Percentiles rank a stretch among this genome's conserved stretches.
Evolutionary conservation across 2,888 invertebrate species (phyloP).

Genomic region (Homarus gammarus): DNA sequence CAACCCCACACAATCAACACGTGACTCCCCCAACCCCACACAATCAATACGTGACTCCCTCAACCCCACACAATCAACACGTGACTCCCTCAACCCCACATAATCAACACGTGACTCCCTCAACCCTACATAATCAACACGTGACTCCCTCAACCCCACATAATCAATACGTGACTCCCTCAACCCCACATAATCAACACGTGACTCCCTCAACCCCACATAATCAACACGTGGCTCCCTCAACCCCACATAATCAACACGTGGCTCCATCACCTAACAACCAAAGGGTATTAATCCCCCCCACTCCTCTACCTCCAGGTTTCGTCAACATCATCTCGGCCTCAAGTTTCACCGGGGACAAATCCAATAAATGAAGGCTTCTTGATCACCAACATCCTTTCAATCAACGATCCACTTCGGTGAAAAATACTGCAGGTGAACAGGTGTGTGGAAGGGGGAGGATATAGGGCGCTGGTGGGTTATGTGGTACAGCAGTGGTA

Average conservation of each 20-base stretch:
- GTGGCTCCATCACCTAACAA: neutral
- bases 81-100: too few relatives aligned
- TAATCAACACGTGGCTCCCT: too few relatives aligned
- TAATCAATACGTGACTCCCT: neutral
- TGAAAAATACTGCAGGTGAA: neutral
- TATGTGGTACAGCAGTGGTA: too few relatives aligned
- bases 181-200: too few relatives aligned
- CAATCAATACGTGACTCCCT: too few relatives aligned
- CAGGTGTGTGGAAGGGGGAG: neutral
- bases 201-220: too few relatives aligned
- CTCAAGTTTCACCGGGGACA: neutral
- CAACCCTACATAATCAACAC: neutral
- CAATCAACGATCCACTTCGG: slow-evolving; percentile 7
- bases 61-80: too few relatives aligned
- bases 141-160: neutral
- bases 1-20: neutral
- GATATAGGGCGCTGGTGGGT: too few relatives aligned
- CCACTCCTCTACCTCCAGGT: neutral
- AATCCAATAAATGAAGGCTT: slow-evolving; percentile 39
- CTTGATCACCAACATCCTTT: slow-evolving; percentile 29
- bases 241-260: neutral
- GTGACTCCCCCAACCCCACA: neutral
- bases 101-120: slow-evolving; percentile 7
- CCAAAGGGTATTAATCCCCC: neutral
- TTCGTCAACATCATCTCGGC: neutral